These are phyloP conservation scores for Pangasius sanitwongsei DNA, from an alignment of 2,797 vertebrate genomes.

Conservation along the genomic window DNA sequence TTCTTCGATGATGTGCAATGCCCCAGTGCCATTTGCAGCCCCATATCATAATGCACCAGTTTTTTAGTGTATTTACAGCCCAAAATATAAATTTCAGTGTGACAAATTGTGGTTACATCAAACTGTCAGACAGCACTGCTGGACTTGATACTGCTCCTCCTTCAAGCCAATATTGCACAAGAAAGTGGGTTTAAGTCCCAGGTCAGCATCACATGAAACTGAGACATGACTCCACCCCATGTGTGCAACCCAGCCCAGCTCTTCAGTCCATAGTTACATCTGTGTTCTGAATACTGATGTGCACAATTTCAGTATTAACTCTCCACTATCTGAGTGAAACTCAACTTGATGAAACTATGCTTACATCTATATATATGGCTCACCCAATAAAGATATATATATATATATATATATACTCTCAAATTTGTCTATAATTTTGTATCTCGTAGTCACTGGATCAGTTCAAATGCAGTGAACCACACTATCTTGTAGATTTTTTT, in stretches of 20 bases:
- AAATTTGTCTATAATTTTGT: not conserved
- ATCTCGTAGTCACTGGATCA: not conserved
- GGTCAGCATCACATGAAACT: not conserved
- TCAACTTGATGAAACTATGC: not conserved
- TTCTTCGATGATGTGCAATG: not conserved
- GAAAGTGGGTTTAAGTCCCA: not conserved
- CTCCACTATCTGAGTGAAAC: not conserved
- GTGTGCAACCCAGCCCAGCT: not conserved
- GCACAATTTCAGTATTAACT: not conserved
- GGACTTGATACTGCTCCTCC: not conserved
- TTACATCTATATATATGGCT: not conserved
- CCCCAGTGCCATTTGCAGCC: not conserved
- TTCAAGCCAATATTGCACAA: slow-evolving; percentile 1
- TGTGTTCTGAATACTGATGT: not conserved
- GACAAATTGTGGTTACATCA: not conserved
- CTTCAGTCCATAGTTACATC: not conserved
- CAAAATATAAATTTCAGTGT: not conserved
- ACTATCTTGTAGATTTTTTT: not conserved
- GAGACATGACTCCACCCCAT: not conserved
- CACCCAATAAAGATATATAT: not conserved
- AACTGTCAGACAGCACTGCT: not conserved
- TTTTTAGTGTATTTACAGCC: not conserved
- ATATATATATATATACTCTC: not conserved
- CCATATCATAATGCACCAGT: not conserved
- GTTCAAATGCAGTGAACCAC: not conserved